A percentile compares a stretch with the other conserved stretches of the same genome.
These are phyloP conservation scores for Tinamus major DNA, from an alignment of 2,797 vertebrate genomes.

Conservation along the genomic window DNA sequence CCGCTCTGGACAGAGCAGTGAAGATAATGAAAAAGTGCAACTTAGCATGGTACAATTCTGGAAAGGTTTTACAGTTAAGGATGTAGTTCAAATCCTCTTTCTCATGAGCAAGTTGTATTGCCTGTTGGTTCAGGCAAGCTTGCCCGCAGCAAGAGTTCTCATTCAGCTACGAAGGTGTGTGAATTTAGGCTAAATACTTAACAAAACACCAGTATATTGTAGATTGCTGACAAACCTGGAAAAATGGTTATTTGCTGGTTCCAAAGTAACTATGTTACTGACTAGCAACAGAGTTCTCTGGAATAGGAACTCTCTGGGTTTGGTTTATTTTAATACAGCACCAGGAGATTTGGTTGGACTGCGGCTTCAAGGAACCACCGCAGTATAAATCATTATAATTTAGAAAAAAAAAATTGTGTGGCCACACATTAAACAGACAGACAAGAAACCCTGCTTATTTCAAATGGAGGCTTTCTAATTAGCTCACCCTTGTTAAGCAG, in stretches of 20 bases:
- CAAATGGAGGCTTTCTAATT: neutral
- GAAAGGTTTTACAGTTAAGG: neutral
- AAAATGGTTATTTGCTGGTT: neutral
- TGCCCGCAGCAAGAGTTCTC: neutral
- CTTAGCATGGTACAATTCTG: accelerated
- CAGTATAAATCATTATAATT: neutral
- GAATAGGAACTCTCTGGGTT: neutral
- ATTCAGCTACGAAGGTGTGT: neutral
- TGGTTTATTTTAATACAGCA: neutral
- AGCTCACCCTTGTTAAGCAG: neutral
- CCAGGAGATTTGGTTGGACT: neutral
- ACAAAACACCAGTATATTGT: neutral
- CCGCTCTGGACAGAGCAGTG: neutral
- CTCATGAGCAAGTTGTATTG: accelerated
- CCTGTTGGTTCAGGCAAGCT: neutral
- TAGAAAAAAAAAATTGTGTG: neutral
- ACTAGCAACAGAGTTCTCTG: neutral
- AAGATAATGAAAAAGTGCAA: neutral
- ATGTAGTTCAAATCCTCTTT: neutral
- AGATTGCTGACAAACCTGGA: neutral
- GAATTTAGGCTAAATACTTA: neutral
- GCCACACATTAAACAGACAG: neutral
- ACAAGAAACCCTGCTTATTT: neutral
- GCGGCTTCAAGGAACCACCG: conserved; percentile 11
- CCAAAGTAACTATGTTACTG: neutral